A percentile compares a stretch with the other conserved stretches of the same genome.
These are phyloP conservation scores for Daboia siamensis DNA, from an alignment of 2,113 vertebrate genomes.

Conservation along the genomic window DNA sequence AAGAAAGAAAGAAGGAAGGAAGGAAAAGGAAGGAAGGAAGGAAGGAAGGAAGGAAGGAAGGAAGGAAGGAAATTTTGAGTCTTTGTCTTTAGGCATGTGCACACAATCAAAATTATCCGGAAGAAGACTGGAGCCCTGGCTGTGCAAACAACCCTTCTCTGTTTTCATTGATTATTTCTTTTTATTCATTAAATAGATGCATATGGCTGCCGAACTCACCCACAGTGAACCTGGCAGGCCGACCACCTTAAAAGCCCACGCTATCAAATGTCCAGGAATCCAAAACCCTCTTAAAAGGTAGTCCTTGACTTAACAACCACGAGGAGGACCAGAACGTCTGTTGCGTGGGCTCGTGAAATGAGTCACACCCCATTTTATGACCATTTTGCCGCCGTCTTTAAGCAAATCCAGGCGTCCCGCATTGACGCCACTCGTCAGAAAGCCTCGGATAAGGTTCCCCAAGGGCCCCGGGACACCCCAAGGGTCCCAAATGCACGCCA, in stretches of 20 bases:
- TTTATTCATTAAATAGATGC: neutral
- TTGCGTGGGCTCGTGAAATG: too few species aligned
- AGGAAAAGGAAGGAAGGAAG: neutral
- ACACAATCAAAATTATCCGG: neutral
- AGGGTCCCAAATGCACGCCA: too few species aligned
- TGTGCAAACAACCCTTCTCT: neutral
- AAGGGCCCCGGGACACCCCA: too few species aligned
- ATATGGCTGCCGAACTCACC: neutral
- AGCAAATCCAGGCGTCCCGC: too few species aligned
- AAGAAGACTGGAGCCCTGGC: neutral
- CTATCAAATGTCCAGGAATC: neutral
- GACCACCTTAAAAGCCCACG: neutral
- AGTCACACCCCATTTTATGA: too few species aligned
- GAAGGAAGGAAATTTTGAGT: neutral
- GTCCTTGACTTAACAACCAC: too few species aligned
- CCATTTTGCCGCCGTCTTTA: too few species aligned
- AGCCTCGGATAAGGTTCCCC: too few species aligned
- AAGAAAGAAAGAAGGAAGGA: rapidly evolving
- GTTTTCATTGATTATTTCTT: too few species aligned
- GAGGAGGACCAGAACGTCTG: too few species aligned
- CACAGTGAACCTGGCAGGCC: neutral
- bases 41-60: rapidly evolving
- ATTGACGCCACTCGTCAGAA: too few species aligned
- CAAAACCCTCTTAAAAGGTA: neutral
- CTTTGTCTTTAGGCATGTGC: neutral